Conservation (phyloP, 2,797 vertebrate species). For the Neostethus bicornis region DNA sequence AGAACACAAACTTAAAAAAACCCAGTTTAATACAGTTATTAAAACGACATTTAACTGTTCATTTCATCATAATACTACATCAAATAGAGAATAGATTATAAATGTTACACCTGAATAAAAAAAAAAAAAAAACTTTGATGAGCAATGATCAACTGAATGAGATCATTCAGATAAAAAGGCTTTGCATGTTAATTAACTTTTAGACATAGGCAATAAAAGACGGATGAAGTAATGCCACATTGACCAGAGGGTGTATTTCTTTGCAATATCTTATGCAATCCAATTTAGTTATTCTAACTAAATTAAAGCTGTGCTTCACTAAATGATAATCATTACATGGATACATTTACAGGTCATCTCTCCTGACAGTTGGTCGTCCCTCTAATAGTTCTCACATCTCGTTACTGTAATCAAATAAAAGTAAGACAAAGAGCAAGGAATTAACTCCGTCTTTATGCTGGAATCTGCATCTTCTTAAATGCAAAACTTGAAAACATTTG, state of each 20-base stretch:
- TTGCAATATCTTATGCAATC: constrained; percentile 62
- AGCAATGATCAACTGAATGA: background rate
- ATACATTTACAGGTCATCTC: constrained; percentile 55
- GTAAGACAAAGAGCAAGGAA: constrained; percentile 59
- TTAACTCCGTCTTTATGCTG: constrained; percentile 53
- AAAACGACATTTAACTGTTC: no score
- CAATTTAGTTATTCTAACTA: constrained; percentile 55
- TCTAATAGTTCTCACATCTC: constrained; percentile 62
- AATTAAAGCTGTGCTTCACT: constrained; percentile 56
- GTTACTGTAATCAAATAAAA: constrained; percentile 66
- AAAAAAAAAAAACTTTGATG: background rate
- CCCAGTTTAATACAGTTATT: no score
- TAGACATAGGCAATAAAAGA: constrained; percentile 18
- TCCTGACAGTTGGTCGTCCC: constrained; percentile 59
- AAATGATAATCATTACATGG: constrained; percentile 57
- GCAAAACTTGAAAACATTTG: constrained; percentile 51
- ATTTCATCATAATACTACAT: no score
- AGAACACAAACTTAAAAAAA: no score
- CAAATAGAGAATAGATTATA: background rate
- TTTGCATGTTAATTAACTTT: background rate
- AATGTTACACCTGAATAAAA: background rate
- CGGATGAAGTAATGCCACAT: constrained; percentile 1
- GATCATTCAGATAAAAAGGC: background rate
- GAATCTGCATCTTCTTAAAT: constrained; percentile 42
- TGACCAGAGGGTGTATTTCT: constrained; percentile 56